Evolutionary conservation across 2,888 invertebrate genomes (phyloP).

Genomic region (Sesia apiformis): DNA sequence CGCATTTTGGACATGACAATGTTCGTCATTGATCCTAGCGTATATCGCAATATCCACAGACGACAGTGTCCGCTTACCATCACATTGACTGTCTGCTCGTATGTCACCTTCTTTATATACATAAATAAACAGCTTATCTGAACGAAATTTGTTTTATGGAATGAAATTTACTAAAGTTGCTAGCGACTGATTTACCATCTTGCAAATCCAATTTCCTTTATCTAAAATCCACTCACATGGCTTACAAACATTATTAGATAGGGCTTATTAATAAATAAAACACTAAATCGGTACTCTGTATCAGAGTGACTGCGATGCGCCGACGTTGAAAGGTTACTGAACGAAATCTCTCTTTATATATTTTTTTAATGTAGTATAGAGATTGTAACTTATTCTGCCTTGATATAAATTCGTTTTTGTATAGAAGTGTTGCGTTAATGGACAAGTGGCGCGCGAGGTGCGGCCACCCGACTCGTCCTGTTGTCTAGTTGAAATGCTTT

Average conservation of each 20-base stretch:
- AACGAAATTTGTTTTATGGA: too few relatives aligned
- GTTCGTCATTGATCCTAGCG: too few relatives aligned
- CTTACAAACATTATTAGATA: slow-evolving; percentile 37
- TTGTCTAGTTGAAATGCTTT: slow-evolving; percentile 60
- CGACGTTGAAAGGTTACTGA: slow-evolving; percentile 44
- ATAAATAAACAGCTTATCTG: too few relatives aligned
- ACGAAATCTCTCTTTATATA: slow-evolving; percentile 46
- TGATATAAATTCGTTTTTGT: slow-evolving; percentile 45
- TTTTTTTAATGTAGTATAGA: slow-evolving; percentile 31
- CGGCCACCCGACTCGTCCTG: slow-evolving; percentile 32
- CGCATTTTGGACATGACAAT: too few relatives aligned
- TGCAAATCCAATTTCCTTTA: too few relatives aligned
- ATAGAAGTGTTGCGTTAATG: slow-evolving; percentile 39
- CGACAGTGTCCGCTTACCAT: too few relatives aligned
- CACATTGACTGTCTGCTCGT: too few relatives aligned
- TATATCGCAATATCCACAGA: too few relatives aligned
- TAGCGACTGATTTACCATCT: too few relatives aligned
- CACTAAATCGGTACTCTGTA: slow-evolving; percentile 55
- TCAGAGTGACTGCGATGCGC: slow-evolving; percentile 51
- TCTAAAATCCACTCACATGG: background rate
- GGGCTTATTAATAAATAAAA: slow-evolving; percentile 53
- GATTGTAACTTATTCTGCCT: slow-evolving; percentile 35
- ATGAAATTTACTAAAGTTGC: too few relatives aligned
- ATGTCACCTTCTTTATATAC: too few relatives aligned
- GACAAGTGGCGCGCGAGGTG: slow-evolving; percentile 35